Evolutionary conservation across 2,888 invertebrate genomes (phyloP), one percentile per base, ranked within the genome.

Genomic region (Itoplectis maculator): DNA sequence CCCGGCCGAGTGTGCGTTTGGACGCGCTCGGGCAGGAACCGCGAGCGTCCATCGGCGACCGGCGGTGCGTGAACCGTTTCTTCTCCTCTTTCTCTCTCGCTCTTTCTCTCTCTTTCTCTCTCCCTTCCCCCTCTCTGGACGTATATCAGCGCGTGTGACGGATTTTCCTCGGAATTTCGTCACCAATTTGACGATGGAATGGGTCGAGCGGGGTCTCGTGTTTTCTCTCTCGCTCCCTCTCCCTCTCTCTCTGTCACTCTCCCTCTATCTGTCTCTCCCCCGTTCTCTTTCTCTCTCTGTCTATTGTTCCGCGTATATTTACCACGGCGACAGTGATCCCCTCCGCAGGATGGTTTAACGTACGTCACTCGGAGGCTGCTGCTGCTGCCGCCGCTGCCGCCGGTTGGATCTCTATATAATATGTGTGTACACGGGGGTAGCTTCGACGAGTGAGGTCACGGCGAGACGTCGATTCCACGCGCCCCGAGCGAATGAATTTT

Each of bases 41-140:
- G 59, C 66, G 70, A 74, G 61, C 72, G 73, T 83, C 79, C 82
- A 69, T 82, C 74, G 77, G 56, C 77, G 86, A 83, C 81, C 79
- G 81, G 79, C 82, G 82, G 80, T 86, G 84, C 84, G 83, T 86
- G 74, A 85, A 85, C 80, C 81, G 72, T 35, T 78, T 73, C 72
- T 63, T 72, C 65, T 40, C 20, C 13, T 65, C 47, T 65, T 40
- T 54, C 1, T 42, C 40, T 37, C 23, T 11, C 45, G 13, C 29
- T 23, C 18, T 9, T 4, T 45, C 2, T 13, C 35, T 37, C 35
- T 65, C 54, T 42, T 2, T 51, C 49, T 13, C 29, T 68, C 35
- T 68, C 49, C 49, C 0, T n/a, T n/a, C n/a, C 40, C 35, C 29
- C 47, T 13, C 15, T 18, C 37, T 37, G 2, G 51, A 15, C n/a